A percentile compares a stretch with the other conserved stretches of the same genome.
These are phyloP conservation scores for Apoderus coryli DNA, from an alignment of 2,888 invertebrate species.

Conservation along the genomic window DNA sequence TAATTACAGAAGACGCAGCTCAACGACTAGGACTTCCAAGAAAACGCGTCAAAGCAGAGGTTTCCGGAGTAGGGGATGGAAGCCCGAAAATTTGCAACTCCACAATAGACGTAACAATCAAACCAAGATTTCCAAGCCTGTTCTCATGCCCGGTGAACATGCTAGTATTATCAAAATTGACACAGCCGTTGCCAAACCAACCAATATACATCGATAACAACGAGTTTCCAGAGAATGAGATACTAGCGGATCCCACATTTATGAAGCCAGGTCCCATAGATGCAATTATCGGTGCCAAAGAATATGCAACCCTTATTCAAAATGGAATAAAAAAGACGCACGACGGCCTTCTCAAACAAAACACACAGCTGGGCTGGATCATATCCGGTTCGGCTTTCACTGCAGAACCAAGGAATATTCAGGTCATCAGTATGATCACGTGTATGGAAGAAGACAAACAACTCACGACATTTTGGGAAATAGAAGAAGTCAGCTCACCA, in stretches of 20 bases:
- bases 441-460: constrained; percentile 4
- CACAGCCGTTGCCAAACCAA: background rate
- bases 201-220: background rate
- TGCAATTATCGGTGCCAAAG: background rate
- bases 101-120: background rate
- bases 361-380: background rate
- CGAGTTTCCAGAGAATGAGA: background rate
- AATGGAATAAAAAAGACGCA: background rate
- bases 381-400: too few relatives aligned
- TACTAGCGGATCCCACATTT: constrained; percentile 1
- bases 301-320: constrained; percentile 1
- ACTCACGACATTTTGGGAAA: constrained; percentile 6
- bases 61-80: constrained; percentile 5
- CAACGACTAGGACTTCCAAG: too few relatives aligned
- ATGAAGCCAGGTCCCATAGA: background rate
- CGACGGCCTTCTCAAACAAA: background rate
- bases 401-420: too few relatives aligned
- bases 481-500: background rate
- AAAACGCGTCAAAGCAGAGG: constrained; percentile 2
- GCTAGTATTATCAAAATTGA: background rate
- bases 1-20: too few relatives aligned
- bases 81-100: background rate
- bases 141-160: too few relatives aligned
- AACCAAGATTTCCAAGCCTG: constrained; percentile 2
- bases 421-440: background rate